These are phyloP conservation scores for Crossocerus cetratus DNA, from an alignment of 2,888 invertebrate species.

Conservation along the genomic window DNA sequence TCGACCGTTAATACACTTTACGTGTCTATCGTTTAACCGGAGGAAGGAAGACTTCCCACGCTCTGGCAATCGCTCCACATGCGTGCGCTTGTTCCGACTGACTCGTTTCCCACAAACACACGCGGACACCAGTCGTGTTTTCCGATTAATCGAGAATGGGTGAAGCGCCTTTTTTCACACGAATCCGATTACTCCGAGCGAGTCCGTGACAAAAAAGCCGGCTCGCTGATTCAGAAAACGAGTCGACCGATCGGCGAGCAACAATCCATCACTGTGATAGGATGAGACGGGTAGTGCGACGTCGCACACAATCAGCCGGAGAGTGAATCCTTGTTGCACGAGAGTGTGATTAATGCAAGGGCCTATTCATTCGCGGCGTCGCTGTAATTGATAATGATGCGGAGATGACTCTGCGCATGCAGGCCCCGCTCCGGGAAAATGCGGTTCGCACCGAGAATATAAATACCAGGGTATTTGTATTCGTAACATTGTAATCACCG, in stretches of 20 bases:
- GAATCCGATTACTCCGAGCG: too few species aligned
- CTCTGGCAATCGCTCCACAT: neutral
- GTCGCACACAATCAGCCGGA: constrained; percentile 1
- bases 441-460: too few species aligned
- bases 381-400: too few species aligned
- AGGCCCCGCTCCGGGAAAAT: neutral
- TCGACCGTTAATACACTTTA: neutral
- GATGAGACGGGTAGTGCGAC: neutral
- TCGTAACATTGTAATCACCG: too few species aligned
- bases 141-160: too few species aligned
- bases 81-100: neutral
- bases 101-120: neutral
- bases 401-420: constrained; percentile 10
- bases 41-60: constrained; percentile 28
- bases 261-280: neutral
- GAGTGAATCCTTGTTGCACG: constrained; percentile 9
- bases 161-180: too few species aligned
- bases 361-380: neutral
- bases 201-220: too few species aligned
- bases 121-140: too few species aligned
- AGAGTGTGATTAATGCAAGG: constrained; percentile 12
- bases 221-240: too few species aligned
- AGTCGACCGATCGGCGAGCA: too few species aligned
- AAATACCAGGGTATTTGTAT: too few species aligned
- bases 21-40: constrained; percentile 2